Base-by-base conservation (phyloP, 2,888 invertebrate genomes). In the Plusia festucae region DNA sequence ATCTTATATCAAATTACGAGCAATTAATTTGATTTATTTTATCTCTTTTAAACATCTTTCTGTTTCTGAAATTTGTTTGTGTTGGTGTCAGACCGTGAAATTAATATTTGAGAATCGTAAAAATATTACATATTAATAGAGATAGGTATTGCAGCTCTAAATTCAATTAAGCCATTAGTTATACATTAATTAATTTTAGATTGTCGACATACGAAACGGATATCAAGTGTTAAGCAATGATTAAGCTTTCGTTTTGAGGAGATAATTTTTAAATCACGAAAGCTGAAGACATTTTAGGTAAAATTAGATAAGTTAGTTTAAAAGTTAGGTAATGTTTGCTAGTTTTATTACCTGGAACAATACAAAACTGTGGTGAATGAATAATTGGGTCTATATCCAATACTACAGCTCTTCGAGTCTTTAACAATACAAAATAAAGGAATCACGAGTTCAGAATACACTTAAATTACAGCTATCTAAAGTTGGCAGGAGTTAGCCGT, bases 381-480 rank as follows among this genome's bases (percentile, higher is more conserved):
- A 30, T 30, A 30, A 30, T 30, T 30, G 30, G 30, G 9, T 30
- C 8, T 27, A 5, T 27, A 3, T 9, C 9, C 9, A 30, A 9
- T 3, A 2, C 16, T 18, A 9, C 18, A 46, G 16, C 18, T 18
- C n/a, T n/a, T n/a, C n/a, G 34, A 46, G 18, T 18, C 15, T 8
- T 18, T 24, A 27, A 30, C 24, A n/a, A 49, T 57, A 62, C 55
- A 57, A 58, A 65, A 70, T 53, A 66, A 65, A 64, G 51, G 44
- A 67, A 64, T 74, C 65, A 74, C 77, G 79, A 74, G 40, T 53
- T 56, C 44, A 52, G 61, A 69, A 62, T 58, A 59, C 49, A 66
- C 60, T 62, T 73, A 79, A 82, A 85, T 85, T 78, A 78, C 84
- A 72, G 81, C 79, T 82, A 80, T 73, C 73, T 77, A 52, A 73